Evolutionary conservation across 2,888 invertebrate species (phyloP).

Genomic region (Diarsia rubi): DNA sequence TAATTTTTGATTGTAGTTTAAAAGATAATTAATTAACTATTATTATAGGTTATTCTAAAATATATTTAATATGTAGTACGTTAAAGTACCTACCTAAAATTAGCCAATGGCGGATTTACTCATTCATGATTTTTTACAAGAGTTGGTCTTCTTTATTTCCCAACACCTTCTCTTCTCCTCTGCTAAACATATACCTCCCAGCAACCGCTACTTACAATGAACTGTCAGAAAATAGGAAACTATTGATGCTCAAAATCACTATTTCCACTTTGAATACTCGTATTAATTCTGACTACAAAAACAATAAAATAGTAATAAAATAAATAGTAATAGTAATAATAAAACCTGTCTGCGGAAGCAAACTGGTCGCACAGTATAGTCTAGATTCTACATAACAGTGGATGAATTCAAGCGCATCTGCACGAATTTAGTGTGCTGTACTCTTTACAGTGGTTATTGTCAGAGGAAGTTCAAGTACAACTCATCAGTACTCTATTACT

Average conservation of each 20-base stretch:
- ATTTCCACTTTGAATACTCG: background rate
- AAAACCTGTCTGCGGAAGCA: background rate
- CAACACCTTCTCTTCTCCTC: no score
- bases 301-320: no score
- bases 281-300: background rate
- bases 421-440: background rate
- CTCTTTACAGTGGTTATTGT: background rate
- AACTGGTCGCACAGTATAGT: slow-evolving; percentile 7
- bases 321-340: no score
- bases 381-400: slow-evolving; percentile 1
- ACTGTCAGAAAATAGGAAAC: no score
- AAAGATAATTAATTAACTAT: background rate
- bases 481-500: background rate
- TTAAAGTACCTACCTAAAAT: background rate
- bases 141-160: background rate
- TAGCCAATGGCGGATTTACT: background rate
- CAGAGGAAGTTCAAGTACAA: background rate
- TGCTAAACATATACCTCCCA: background rate
- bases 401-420: slow-evolving; percentile 8
- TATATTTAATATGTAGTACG: background rate
- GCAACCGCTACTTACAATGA: background rate
- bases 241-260: background rate
- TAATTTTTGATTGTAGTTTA: background rate
- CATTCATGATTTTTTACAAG: background rate
- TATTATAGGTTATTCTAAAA: background rate